These are phyloP conservation scores for Dromiciops gliroides DNA, from an alignment of 2,113 vertebrate species.

Conservation along the genomic window DNA sequence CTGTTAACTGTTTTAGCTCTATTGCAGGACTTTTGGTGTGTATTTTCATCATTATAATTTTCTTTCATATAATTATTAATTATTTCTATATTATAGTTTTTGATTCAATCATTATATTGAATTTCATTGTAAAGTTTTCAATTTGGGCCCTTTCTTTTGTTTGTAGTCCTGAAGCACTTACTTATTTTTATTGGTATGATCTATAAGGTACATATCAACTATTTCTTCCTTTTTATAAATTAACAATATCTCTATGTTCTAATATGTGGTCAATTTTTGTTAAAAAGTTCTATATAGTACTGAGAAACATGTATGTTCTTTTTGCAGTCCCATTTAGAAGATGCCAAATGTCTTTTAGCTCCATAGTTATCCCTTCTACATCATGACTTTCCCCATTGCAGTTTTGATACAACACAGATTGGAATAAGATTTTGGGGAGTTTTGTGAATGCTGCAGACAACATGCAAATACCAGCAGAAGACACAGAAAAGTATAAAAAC, in stretches of 20 bases:
- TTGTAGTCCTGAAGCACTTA: not conserved
- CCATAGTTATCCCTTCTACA: not conserved
- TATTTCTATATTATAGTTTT: not conserved
- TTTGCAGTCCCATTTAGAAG: not conserved
- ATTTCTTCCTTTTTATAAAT: not conserved
- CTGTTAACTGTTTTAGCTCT: not conserved
- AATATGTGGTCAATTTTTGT: not conserved
- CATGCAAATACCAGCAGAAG: not conserved
- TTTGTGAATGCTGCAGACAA: not conserved
- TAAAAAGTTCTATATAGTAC: not conserved
- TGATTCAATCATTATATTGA: not conserved
- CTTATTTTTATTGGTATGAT: not conserved
- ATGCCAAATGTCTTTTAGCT: not conserved
- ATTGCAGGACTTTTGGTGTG: not conserved
- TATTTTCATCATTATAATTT: not conserved
- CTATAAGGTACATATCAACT: not conserved
- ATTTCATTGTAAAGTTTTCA: not conserved
- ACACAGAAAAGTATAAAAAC: not conserved
- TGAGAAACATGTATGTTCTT: not conserved
- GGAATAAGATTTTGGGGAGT: not conserved
- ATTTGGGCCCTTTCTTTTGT: not conserved
- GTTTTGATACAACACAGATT: not conserved
- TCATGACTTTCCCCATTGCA: not conserved
- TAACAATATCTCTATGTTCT: not conserved
- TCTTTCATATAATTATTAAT: not conserved